A percentile compares a stretch with the other conserved stretches of the same genome.
These are phyloP conservation scores for Peromyscus nudipes DNA, from an alignment of 2,797 vertebrate species.

Conservation along the genomic window DNA sequence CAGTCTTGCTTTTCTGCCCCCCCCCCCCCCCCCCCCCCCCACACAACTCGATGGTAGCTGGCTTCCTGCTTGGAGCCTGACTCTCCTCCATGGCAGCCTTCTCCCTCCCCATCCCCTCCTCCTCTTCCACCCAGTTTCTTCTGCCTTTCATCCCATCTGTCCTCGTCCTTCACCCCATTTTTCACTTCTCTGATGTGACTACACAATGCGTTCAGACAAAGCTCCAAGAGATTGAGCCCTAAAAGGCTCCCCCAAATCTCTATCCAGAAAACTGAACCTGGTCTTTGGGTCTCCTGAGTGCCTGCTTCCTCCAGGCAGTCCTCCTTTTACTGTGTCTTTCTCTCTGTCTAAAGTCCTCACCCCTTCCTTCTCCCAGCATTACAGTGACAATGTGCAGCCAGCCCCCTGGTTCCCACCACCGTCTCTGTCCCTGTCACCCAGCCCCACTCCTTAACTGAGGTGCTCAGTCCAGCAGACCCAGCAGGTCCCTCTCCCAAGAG, in stretches of 20 bases:
- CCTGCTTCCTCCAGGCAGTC: background rate
- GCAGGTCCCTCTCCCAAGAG: background rate
- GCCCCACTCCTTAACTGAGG: background rate
- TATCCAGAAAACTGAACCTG: background rate
- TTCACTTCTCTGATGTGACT: background rate
- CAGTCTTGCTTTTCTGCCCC: background rate
- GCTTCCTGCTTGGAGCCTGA: background rate
- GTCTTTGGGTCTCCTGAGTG: background rate
- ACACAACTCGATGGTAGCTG: background rate
- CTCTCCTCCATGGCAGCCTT: background rate
- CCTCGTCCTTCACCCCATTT: background rate
- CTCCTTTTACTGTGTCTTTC: background rate
- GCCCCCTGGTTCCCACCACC: background rate
- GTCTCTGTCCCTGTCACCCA: background rate
- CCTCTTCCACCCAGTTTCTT: accelerated
- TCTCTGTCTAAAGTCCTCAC: background rate
- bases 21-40: too few relatives aligned
- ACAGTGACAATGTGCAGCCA: background rate
- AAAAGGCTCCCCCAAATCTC: background rate
- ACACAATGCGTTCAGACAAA: background rate
- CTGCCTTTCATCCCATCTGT: background rate
- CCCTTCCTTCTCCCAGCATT: background rate
- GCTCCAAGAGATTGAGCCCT: background rate
- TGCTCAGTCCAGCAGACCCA: background rate
- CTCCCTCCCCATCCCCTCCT: background rate